Evolutionary conservation across 2,888 invertebrate genomes (phyloP), one percentile per base, ranked within the genome.

Genomic region (Tetragonula carbonaria): DNA sequence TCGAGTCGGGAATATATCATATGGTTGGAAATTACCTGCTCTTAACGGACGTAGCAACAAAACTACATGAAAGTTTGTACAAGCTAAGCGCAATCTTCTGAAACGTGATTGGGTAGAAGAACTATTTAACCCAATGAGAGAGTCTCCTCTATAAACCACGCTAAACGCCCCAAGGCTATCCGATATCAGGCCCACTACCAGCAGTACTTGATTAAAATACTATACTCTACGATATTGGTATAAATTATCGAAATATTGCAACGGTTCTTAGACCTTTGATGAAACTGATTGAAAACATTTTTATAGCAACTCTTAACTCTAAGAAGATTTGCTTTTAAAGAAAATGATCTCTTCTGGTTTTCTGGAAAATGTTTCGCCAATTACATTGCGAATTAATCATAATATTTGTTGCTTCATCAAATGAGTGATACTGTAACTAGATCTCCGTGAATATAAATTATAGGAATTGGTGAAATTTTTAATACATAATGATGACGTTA

Each of bases 401-500:
- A 28, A 65, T 21, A 33, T 65, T 65, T 13, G 38, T 65, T 65
- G 65, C 33, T 33, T 65, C 65, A 13, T 65, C 33, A 65, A 65
- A 11, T 5, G 65, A 5, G 21, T 18, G 11, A 65, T 5, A 45
- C 8, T 45, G 45, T 1, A 21, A 33, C 38, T 65, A 33, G 11
- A 21, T 13, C 18, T 5, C 33, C 8, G 63, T 13, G 33, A 21
- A 65, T 33, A 21, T 21, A 65, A 21, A 65, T 65, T 63, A 11
- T 33, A 2, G 11, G 21, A 33, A 33, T 18, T 4, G 18, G 18
- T 33, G 23, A 23, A 23, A 23, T 23, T 28, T 28, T 8, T 28
- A 18, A 63, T 16, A 23, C 14, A 28, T 28, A 28, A 28, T 2
- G 6, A 3, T 16, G 13, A 13, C 2, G 21, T n/a, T 45, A 45